Percentiles rank a stretch among this genome's conserved stretches.
Conservation (phyloP, 2,888 invertebrate species). For the Onchidella celtica region DNA sequence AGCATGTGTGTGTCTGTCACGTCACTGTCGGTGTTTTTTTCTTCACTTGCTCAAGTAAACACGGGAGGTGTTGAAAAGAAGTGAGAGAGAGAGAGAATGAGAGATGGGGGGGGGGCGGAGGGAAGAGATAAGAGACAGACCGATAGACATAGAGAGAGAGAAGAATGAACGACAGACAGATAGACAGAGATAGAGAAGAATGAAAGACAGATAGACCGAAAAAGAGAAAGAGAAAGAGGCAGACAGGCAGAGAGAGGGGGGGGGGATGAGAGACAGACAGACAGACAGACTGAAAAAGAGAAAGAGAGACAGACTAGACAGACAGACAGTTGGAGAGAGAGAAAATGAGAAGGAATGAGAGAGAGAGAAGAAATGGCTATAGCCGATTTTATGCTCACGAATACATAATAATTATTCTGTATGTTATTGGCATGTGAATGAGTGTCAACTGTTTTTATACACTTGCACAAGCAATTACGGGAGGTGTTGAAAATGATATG, state of each 20-base stretch:
- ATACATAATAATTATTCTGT: too few species aligned
- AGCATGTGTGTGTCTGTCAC: too few species aligned
- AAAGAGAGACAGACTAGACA: neutral
- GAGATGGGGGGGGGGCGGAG: neutral
- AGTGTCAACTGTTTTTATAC: too few species aligned
- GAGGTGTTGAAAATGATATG: too few species aligned
- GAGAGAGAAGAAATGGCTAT: neutral
- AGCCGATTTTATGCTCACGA: too few species aligned
- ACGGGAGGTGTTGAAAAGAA: neutral
- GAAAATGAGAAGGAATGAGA: neutral
- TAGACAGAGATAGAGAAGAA: conserved; percentile 9
- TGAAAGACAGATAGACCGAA: too few species aligned
- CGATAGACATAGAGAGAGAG: neutral
- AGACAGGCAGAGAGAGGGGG: conserved; percentile 28
- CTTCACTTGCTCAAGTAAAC: too few species aligned
- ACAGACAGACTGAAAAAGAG: neutral
- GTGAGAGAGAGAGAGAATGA: conserved; percentile 23
- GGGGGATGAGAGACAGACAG: conserved; percentile 14
- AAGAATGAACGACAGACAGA: conserved; percentile 18
- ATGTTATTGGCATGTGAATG: too few species aligned
- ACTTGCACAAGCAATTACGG: too few species aligned
- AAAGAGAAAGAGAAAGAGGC: conserved; percentile 35
- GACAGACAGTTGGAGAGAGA: conserved; percentile 1
- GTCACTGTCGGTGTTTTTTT: too few species aligned
- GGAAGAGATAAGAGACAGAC: conserved; percentile 9